Evolutionary conservation across 2,888 invertebrate genomes (phyloP).

Genomic region (Pheosia gnoma): DNA sequence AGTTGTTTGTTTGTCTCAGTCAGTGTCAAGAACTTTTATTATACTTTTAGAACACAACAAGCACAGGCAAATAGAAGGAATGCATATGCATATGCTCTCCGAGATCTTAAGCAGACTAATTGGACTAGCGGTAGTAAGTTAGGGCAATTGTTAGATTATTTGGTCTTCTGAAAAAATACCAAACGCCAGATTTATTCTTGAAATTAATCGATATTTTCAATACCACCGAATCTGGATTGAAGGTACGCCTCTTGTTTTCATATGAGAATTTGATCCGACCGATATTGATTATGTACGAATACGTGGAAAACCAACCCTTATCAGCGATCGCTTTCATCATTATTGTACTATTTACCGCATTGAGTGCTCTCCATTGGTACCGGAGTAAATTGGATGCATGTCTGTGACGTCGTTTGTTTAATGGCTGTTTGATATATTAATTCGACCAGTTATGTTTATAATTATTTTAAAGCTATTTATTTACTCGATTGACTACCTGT

Average conservation of each 20-base stretch:
- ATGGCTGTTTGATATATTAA: conserved; percentile 29
- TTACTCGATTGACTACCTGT: no score
- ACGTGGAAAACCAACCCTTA: conserved; percentile 15
- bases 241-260: neutral
- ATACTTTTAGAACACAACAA: no score
- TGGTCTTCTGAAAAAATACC: no score
- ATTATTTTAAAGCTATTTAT: neutral
- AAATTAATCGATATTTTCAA: neutral
- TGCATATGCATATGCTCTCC: no score
- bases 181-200: no score
- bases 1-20: no score
- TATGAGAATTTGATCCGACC: neutral
- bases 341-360: conserved; percentile 7
- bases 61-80: no score
- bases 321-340: conserved; percentile 1
- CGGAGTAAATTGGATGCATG: conserved; percentile 22
- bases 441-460: conserved; percentile 16
- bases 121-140: no score
- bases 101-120: no score
- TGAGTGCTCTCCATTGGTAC: conserved; percentile 14
- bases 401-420: conserved; percentile 24
- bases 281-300: neutral
- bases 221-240: neutral
- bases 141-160: no score
- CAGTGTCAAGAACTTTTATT: no score